These are phyloP conservation scores for Pseudocheirus occidentalis DNA, from an alignment of 2,797 vertebrate species.

Conservation along the genomic window DNA sequence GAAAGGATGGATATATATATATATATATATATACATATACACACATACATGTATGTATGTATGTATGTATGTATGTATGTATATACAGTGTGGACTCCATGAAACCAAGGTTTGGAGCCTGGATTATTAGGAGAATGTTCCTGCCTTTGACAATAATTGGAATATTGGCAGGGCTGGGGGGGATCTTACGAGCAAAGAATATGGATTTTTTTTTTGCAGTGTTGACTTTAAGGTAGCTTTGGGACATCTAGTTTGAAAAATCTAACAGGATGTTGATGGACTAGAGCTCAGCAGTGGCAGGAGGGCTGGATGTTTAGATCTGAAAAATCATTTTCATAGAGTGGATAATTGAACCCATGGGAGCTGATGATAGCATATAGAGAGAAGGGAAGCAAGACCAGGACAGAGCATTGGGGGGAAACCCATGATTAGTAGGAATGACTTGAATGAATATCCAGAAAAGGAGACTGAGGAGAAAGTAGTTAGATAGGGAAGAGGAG, in stretches of 20 bases:
- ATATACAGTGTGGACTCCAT: too few relatives aligned
- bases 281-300: background rate
- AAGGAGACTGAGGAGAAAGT: too few relatives aligned
- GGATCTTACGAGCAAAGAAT: background rate
- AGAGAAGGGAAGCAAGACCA: background rate
- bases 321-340: background rate
- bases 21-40: too few relatives aligned
- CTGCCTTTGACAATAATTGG: rapidly evolving
- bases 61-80: too few relatives aligned
- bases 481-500: background rate
- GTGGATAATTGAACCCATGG: background rate
- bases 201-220: background rate
- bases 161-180: too few relatives aligned
- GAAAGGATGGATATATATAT: too few relatives aligned
- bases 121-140: background rate
- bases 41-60: too few relatives aligned
- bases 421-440: rapidly evolving
- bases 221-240: background rate
- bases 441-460: background rate
- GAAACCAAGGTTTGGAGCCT: background rate
- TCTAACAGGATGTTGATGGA: background rate
- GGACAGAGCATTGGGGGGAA: background rate
- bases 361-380: background rate
- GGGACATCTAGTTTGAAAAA: background rate
- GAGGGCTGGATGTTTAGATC: rapidly evolving